Conservation (phyloP, 2,113 vertebrate species). For the Hypomesus transpacificus region DNA sequence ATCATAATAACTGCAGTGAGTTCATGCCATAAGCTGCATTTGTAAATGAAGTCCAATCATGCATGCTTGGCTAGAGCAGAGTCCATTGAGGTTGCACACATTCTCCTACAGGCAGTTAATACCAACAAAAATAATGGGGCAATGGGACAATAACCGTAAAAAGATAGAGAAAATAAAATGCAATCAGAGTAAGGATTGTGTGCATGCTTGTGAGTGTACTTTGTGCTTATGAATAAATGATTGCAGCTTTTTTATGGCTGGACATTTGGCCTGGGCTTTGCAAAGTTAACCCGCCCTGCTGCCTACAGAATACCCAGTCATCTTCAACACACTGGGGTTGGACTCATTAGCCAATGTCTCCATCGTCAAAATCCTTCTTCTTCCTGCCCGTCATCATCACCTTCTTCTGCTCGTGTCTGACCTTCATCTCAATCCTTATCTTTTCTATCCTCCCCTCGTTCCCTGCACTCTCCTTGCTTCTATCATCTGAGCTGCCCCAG, state of each 20-base stretch:
- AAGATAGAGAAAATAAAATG: neutral
- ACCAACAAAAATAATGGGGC: constrained; percentile 8
- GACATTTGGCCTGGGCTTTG: neutral
- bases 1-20: constrained; percentile 18
- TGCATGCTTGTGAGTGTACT: no score
- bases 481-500: constrained; percentile 19
- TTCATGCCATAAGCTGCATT: constrained; percentile 7
- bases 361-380: neutral
- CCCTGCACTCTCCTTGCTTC: neutral
- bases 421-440: neutral
- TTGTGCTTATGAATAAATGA: neutral
- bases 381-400: neutral
- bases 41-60: constrained; percentile 37
- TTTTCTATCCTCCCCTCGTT: neutral
- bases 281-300: neutral
- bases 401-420: neutral
- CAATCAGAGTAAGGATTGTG: neutral
- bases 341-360: neutral
- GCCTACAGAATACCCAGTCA: neutral
- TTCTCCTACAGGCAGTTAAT: constrained; percentile 10
- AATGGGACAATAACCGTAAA: neutral
- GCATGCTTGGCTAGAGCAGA: constrained; percentile 39
- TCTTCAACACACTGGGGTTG: neutral
- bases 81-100: constrained; percentile 20
- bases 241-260: neutral